Percentiles rank a stretch among this genome's conserved stretches.
phyloP scores from a whole-genome alignment of 1,140 invertebrate species.

The Caenorhabditis remanei region DNA sequence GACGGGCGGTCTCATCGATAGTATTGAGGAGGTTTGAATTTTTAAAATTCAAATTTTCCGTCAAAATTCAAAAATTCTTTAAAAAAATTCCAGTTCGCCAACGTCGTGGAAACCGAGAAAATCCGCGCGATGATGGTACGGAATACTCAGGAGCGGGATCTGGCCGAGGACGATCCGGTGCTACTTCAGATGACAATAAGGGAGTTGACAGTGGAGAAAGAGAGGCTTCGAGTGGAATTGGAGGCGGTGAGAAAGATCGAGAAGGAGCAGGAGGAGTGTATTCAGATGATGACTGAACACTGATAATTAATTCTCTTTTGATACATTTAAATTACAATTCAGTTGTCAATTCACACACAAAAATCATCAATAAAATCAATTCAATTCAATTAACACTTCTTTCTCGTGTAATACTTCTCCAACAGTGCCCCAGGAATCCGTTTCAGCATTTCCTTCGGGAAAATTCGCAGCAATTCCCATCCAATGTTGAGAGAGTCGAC shows the following conservation, averaged over 20 bases:
- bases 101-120: conserved; percentile 29
- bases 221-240: conserved; percentile 7
- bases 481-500: conserved; percentile 99
- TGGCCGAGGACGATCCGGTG: conserved; percentile 39
- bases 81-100: background rate
- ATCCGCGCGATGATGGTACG: conserved; percentile 27
- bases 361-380: background rate
- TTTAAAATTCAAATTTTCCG: background rate
- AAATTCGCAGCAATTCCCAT: conserved; percentile 98
- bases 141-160: conserved; percentile 15
- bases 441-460: conserved; percentile 99
- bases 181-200: conserved; percentile 37
- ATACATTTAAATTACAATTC: background rate
- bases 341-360: background rate
- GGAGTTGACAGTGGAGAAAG: conserved; percentile 37
- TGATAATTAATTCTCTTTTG: background rate
- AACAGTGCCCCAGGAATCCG: conserved; percentile 94
- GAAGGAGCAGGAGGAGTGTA: conserved; percentile 42
- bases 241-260: conserved; percentile 35
- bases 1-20: conserved; percentile 1
- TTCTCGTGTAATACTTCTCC: conserved; percentile 95
- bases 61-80: background rate
- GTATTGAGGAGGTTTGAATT: conserved; percentile 22
- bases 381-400: background rate
- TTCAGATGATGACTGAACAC: conserved; percentile 43